Base-by-base conservation (phyloP, 2,888 invertebrate genomes). In the Synanthedon andrenaeformis region DNA sequence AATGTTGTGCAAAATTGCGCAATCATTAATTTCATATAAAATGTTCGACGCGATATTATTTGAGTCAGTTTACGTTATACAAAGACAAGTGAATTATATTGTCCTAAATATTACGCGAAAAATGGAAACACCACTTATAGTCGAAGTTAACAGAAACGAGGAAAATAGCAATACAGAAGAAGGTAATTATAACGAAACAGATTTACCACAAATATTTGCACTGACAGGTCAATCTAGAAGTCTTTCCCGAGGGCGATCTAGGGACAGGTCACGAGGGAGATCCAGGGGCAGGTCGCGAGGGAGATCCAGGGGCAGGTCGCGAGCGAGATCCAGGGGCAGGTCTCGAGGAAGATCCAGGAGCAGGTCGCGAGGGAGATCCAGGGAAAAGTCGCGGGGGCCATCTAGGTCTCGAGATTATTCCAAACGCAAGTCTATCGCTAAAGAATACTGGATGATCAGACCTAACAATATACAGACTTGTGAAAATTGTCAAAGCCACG, bases 301-400 rank as follows among this genome's bases (percentile, higher is more conserved):
- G 3, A 49, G 28, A n/a, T 54, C 56, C 11, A 54, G 52, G 41
- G 53, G 19, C 11, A 53, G 53, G 14, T 54, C 57, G 45, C 23
- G 58, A 13, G 53, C 51, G 1, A 49, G n/a, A n/a, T 65, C 61
- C 11, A 55, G 58, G 50, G 59, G 52, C 4, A 52, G 28, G n/a
- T 64, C 61, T 5, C 55, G 57, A 1, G 57, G 53, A 0, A 49
- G 42, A n/a, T 63, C 61, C 1, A 53, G 59, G 19, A 59, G 53
- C 28, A 55, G 54, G 48, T 63, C 64, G 4, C 56, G 57, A 28
- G 51, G 12, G 4, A 51, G 19, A 41, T 54, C 53, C 12, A 49
- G 53, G 13, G 51, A 17, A 8, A 53, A 13, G 3, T 54, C 55
- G 14, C 52, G 57, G 17, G 54, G 42, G 10, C 51, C 13, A 51